These are phyloP conservation scores for Echinarachnius parma DNA, from an alignment of 53 echinoderm and acorn worm species.

Conservation along the genomic window DNA sequence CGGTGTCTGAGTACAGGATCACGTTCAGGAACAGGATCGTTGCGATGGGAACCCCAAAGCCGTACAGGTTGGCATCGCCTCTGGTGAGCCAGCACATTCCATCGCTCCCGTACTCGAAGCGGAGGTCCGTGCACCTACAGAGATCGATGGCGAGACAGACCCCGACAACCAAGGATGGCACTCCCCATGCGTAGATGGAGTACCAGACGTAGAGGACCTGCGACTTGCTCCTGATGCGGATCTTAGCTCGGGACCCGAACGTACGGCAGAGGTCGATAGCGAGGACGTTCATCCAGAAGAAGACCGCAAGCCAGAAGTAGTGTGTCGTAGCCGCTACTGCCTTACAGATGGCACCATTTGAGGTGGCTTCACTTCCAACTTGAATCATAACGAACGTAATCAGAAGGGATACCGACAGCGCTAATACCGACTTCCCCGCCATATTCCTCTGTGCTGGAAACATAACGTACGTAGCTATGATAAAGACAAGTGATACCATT, in stretches of 20 bases:
- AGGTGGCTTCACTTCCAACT: neutral
- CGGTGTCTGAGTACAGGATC: conserved; percentile 41
- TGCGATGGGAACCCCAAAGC: conserved; percentile 47
- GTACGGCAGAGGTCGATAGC: conserved; percentile 74
- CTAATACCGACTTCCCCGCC: conserved; percentile 55
- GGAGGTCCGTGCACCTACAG: conserved; percentile 31
- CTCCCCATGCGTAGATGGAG: conserved; percentile 58
- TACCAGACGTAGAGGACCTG: conserved; percentile 28
- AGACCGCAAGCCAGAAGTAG: conserved; percentile 60
- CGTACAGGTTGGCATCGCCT: conserved; percentile 39
- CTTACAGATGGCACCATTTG: conserved; percentile 1
- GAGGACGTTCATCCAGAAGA: conserved; percentile 74
- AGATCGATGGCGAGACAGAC: conserved; percentile 44
- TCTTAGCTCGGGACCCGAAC: conserved; percentile 53
- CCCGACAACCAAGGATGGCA: conserved; percentile 53
- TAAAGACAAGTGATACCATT: conserved; percentile 31
- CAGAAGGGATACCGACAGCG: conserved; percentile 52
- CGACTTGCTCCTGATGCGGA: conserved; percentile 8
- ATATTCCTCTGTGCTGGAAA: conserved; percentile 52
- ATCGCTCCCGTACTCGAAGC: conserved; percentile 18
- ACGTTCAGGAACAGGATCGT: conserved; percentile 43
- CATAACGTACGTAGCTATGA: conserved; percentile 48
- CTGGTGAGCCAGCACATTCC: conserved; percentile 48
- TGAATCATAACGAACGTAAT: conserved; percentile 21
- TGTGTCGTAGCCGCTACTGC: conserved; percentile 54